These are phyloP conservation scores for Anastrepha obliqua DNA, from an alignment of 1,140 invertebrate genomes.

Conservation along the genomic window DNA sequence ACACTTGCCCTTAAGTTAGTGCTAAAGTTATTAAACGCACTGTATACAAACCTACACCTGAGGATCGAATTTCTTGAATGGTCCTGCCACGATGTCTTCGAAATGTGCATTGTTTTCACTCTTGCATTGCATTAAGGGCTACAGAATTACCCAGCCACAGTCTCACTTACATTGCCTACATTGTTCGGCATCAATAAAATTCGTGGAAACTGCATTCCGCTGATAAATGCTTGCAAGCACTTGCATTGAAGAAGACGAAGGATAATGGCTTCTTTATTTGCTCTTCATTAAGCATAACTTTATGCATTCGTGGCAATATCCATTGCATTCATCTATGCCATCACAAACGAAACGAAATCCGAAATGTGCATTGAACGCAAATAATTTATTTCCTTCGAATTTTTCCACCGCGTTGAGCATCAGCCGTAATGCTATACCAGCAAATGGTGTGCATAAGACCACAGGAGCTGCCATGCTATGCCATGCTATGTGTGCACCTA, in stretches of 20 bases:
- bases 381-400: conserved; percentile 50
- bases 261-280: conserved; percentile 35
- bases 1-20: too few relatives aligned
- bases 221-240: conserved; percentile 20
- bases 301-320: conserved; percentile 38
- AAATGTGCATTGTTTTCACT: too few relatives aligned
- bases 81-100: too few relatives aligned
- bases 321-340: neutral
- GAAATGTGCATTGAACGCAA: conserved; percentile 52
- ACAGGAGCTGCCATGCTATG: neutral
- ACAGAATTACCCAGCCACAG: too few relatives aligned
- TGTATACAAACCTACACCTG: too few relatives aligned
- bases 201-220: conserved; percentile 28
- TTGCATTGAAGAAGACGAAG: neutral
- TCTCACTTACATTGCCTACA: neutral
- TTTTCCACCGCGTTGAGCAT: conserved; percentile 30
- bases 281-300: conserved; percentile 49
- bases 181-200: conserved; percentile 12
- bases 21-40: too few relatives aligned
- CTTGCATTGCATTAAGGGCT: too few relatives aligned
- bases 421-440: conserved; percentile 14
- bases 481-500: neutral
- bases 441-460: conserved; percentile 40
- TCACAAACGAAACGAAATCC: neutral
- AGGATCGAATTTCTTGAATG: too few relatives aligned